Conservation (phyloP, 2,888 invertebrate genomes). For the Phytoseiulus persimilis region DNA sequence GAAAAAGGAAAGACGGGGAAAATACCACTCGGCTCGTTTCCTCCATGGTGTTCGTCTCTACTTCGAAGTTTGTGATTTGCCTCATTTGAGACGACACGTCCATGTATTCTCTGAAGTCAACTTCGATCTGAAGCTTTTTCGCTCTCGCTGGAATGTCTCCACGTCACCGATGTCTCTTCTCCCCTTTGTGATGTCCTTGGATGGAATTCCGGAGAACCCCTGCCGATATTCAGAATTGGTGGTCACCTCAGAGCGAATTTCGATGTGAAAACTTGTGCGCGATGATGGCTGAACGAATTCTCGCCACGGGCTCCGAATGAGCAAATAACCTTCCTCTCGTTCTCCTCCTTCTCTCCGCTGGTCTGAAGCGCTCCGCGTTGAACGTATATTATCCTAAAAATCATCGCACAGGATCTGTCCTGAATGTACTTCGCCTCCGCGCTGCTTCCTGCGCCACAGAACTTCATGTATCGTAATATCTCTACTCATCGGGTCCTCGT, state of each 20-base stretch:
- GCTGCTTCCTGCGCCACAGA: no score
- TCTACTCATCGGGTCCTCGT: no score
- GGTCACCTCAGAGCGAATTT: background rate
- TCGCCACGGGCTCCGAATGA: no score
- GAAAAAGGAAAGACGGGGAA: background rate
- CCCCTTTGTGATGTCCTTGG: background rate
- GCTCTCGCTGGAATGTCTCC: background rate
- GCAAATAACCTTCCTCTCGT: no score
- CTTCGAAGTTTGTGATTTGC: background rate
- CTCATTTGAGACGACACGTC: background rate
- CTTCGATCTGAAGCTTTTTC: background rate
- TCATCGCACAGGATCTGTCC: no score
- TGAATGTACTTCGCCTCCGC: no score
- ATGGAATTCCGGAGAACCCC: background rate
- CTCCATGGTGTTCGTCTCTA: background rate
- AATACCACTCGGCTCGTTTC: background rate
- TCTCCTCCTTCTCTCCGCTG: no score
- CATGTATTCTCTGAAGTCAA: background rate
- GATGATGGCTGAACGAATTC: background rate
- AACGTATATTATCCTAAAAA: no score
- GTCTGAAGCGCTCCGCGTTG: no score
- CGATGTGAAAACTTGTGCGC: background rate
- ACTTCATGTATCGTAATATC: no score
- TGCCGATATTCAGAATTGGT: background rate
- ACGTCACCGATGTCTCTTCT: background rate